Evolutionary conservation across 2,797 vertebrate genomes (phyloP).

Genomic region (Carcharodon carcharias): DNA sequence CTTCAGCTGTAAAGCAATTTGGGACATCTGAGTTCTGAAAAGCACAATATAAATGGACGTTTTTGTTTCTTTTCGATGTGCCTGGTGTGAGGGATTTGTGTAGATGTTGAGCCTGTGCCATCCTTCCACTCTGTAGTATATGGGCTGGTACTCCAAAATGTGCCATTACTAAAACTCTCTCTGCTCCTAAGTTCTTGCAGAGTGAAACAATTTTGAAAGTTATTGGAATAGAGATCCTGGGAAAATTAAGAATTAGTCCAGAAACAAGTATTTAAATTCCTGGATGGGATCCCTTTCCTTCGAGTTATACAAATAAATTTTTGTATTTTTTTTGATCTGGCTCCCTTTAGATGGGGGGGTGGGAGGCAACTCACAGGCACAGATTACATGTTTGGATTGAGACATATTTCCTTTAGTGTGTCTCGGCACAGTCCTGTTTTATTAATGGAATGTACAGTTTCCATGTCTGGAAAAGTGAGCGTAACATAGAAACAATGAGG

Average conservation of each 20-base stretch:
- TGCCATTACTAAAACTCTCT: background rate
- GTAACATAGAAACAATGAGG: constrained; percentile 19
- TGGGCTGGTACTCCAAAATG: background rate
- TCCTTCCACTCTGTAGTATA: background rate
- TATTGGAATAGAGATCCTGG: background rate
- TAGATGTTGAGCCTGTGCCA: background rate
- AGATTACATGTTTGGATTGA: background rate
- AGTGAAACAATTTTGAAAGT: background rate
- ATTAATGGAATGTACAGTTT: constrained; percentile 34
- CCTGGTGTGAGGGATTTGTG: background rate
- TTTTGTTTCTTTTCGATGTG: background rate
- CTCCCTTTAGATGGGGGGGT: constrained; percentile 1
- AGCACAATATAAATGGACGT: background rate
- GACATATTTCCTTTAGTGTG: background rate
- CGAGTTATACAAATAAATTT: background rate
- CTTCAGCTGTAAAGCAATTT: background rate
- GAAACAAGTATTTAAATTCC: background rate
- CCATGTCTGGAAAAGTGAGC: constrained; percentile 21
- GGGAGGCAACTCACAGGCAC: background rate
- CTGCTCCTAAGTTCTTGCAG: background rate
- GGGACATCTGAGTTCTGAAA: background rate
- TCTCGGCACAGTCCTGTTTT: background rate
- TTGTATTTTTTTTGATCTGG: background rate
- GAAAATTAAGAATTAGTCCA: background rate
- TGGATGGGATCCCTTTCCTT: background rate